Percentiles rank a stretch among this genome's conserved stretches.
Evolutionary conservation across 1,140 invertebrate species (phyloP).

Genomic region (Meloidogyne hapla): DNA sequence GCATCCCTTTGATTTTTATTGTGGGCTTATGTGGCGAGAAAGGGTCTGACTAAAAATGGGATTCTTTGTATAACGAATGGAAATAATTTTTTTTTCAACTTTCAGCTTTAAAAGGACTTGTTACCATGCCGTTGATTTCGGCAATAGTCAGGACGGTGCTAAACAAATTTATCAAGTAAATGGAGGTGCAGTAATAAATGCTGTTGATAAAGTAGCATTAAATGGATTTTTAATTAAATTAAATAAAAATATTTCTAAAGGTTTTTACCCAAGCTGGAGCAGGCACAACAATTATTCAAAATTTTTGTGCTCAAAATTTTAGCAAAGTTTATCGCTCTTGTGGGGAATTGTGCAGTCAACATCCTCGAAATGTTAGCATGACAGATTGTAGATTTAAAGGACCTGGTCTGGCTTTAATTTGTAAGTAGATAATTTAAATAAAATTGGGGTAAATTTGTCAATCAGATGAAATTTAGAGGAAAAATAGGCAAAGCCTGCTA

Average conservation of each 20-base stretch:
- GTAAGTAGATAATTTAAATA: neutral
- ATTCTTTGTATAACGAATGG: too few species aligned
- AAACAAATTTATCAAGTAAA: slow-evolving; percentile 1
- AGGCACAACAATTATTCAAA: neutral
- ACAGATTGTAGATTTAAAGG: neutral
- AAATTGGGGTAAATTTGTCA: too few species aligned
- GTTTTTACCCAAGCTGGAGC: slow-evolving; percentile 14
- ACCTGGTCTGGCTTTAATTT: neutral
- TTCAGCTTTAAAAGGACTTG: neutral
- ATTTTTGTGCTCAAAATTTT: slow-evolving; percentile 12
- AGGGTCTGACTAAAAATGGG: too few species aligned
- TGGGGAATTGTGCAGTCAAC: slow-evolving; percentile 6
- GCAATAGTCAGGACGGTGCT: neutral
- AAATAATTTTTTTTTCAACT: too few species aligned
- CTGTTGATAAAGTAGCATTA: slow-evolving; percentile 12
- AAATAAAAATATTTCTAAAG: neutral
- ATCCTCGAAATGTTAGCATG: neutral
- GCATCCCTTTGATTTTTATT: too few species aligned
- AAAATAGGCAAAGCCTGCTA: too few species aligned
- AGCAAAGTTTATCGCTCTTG: slow-evolving; percentile 20
- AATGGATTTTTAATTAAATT: neutral
- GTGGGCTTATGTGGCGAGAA: too few species aligned
- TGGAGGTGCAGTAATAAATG: slow-evolving; percentile 13
- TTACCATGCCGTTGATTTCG: slow-evolving; percentile 1
- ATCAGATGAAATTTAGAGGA: too few species aligned